Base-by-base conservation (phyloP, 2,797 vertebrate genomes). In the Meda fulgida region DNA sequence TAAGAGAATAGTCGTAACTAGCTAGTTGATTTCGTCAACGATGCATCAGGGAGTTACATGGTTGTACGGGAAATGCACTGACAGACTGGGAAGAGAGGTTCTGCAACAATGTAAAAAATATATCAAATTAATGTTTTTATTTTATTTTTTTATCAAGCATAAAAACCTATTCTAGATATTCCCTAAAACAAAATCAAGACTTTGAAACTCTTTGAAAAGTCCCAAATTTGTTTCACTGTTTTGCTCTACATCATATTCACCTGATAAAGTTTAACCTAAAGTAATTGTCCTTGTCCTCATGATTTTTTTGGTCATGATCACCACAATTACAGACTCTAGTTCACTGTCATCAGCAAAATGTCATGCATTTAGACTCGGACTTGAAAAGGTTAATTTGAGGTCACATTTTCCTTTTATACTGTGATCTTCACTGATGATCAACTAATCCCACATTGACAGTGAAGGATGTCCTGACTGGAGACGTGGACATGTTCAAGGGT, bases 401-500 rank as follows among this genome's bases (percentile, higher is more conserved):
- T 69, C 73, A 38, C 23, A 58, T 40, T 67, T 78, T 43, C n/a
- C 34, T 65, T 76, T 83, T 78, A 84, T 69, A 36, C 46, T 80
- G 65, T 80, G 78, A 79, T 66, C 58, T 79, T 75, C 71, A n/a
- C 48, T 60, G 73, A 84, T 84, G 75, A 86, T 77, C 70, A 38
- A 48, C 72, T 72, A 66, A 79, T 79, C 67, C 77, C 16, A 60
- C 31, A 26, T 84, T 36, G 67, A 31, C 31, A 21, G 14, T 71
- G 83, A 84, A 48, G 76, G 66, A 71, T 71, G 48, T 84, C 16
- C 23, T 79, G 83, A 71, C 65, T 83, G 84, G 90, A 90, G 89
- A 89, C 89, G 89, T 91, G 84, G 86, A 87, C 91, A 92, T 92
- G 91, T 93, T 90, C 85, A 82, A 79, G 89, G 92, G 89, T 94